Evolutionary conservation across 2,888 invertebrate species (phyloP).

Genomic region (Agrilus cyanescens): DNA sequence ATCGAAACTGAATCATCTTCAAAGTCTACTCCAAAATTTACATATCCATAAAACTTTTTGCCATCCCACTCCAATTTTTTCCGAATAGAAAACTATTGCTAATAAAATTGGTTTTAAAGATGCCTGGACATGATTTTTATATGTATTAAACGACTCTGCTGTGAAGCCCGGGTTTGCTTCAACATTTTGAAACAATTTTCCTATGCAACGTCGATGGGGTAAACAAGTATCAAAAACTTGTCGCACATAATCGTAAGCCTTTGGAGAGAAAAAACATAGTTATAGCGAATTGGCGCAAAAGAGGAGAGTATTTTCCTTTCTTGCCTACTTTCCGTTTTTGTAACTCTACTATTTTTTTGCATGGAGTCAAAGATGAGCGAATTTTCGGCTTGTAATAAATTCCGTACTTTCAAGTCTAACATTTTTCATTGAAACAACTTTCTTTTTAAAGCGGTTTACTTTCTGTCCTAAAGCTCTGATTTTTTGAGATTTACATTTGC

Average conservation of each 20-base stretch:
- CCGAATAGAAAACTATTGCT: conserved; percentile 16
- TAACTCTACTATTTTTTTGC: too few species aligned
- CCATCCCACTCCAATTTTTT: conserved; percentile 23
- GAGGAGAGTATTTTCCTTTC: too few species aligned
- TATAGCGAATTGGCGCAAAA: conserved; percentile 20
- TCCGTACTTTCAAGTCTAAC: too few species aligned
- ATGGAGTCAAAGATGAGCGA: too few species aligned
- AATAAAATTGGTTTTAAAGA: conserved; percentile 11
- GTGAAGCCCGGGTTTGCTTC: conserved; percentile 25
- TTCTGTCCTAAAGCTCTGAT: too few species aligned
- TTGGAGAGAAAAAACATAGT: conserved; percentile 24
- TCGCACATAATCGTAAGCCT: conserved; percentile 23
- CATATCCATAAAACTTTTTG: conserved; percentile 21
- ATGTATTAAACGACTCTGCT: conserved; percentile 16
- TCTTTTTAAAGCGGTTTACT: too few species aligned
- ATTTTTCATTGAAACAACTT: too few species aligned
- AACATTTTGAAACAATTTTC: conserved; percentile 24
- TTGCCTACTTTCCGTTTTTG: too few species aligned
- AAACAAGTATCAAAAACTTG: conserved; percentile 19
- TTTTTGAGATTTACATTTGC: too few species aligned
- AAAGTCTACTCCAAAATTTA: conserved; percentile 19
- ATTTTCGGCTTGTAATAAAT: too few species aligned
- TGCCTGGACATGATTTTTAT: conserved; percentile 11
- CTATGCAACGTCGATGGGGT: conserved; percentile 20
- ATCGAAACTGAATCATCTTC: conserved; percentile 15